These are phyloP conservation scores for Norana najaformis DNA, from an alignment of 2,888 invertebrate genomes.

Conservation along the genomic window DNA sequence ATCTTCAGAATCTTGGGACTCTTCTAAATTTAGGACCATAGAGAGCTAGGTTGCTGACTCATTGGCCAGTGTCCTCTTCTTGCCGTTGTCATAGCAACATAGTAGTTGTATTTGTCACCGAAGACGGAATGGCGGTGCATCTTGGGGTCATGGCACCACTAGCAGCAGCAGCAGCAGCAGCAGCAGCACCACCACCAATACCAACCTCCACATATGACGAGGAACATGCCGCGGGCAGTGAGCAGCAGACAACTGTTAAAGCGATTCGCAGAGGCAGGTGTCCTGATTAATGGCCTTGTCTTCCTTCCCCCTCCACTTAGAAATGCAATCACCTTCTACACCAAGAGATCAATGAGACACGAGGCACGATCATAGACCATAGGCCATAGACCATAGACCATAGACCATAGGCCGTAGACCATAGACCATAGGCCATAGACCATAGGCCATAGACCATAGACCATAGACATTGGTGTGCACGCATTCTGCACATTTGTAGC, in stretches of 20 bases:
- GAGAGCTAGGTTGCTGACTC: background rate
- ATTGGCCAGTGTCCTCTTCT: background rate
- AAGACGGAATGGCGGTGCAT: background rate
- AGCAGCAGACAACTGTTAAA: background rate
- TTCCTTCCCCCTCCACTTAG: conserved; percentile 6
- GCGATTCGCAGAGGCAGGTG: conserved; percentile 6
- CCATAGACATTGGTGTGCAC: background rate
- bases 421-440: background rate
- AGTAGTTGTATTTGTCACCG: background rate
- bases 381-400: no score
- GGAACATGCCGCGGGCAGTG: background rate
- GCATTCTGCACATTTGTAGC: no score
- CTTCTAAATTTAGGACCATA: background rate
- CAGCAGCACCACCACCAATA: background rate
- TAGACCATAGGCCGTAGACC: no score
- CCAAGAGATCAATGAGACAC: background rate
- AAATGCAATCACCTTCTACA: conserved; percentile 6
- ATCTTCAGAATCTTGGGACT: background rate
- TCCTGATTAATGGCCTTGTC: background rate
- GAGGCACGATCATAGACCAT: background rate
- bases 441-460: no score
- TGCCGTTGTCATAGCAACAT: conserved; percentile 1
- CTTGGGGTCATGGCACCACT: background rate
- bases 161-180: background rate
- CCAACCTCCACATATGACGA: background rate